Base-by-base conservation (phyloP, 2,888 invertebrate genomes). In the Drosophila antonietae region DNA sequence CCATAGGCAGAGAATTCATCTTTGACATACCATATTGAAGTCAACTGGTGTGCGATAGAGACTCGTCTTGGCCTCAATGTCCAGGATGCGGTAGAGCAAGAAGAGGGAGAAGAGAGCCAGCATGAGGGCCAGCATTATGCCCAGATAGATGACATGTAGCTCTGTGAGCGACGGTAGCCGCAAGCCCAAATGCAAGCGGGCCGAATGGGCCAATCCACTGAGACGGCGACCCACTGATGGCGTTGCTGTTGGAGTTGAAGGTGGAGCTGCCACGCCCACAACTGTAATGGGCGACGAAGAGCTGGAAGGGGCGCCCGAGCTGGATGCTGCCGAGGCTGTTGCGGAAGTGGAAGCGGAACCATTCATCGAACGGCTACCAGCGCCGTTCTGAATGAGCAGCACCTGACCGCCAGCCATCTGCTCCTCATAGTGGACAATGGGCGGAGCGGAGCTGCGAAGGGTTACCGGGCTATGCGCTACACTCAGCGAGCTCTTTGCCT, bases 51-150 rank as follows among this genome's bases (percentile, higher is more conserved):
- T 92, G 83, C 89, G 90, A 75, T 91, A 91, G 52, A 88, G 76
- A 77, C 78, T 90, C 49, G 92, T 89, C 83, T 91, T 92, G 73
- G 92, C 92, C 86, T 92, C 92, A 75, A 92, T 92, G 72, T 92
- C 91, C 74, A 92, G 82, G 75, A 93, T 92, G 85, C 91, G 90
- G 87, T 92, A 92, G 43, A 93, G 89, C 80, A 93, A 85, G 79
- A 92, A 93, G 83, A 90, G 89, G 53, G 92, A 91, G 78, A 93
- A 90, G 59, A 93, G 70, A 49, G 93, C 90, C 84, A 93, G 81
- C 56, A 93, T 73, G 53, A 92, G 74, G 59, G 91, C 86, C 73
- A 93, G 81, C 74, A 91, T 70, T 53, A 92, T 90, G 71, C 92
- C 92, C 84, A 92, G 60, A 72, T 92, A 93, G 23, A 92, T 91